Evolutionary conservation across 2,113 vertebrate genomes (phyloP).

Genomic region (Pantherophis guttatus): DNA sequence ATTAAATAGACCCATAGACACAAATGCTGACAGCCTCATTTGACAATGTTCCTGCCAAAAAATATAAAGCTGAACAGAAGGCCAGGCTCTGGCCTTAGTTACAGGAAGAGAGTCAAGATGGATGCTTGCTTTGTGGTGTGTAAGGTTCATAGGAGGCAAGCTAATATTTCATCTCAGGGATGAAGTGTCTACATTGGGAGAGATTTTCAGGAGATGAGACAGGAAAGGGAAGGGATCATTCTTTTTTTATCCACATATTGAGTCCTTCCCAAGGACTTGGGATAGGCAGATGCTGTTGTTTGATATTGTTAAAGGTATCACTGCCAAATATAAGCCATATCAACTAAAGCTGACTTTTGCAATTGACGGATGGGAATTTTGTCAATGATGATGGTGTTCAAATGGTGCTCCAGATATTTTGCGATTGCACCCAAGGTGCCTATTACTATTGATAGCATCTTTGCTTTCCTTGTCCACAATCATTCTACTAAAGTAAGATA

Average conservation of each 20-base stretch:
- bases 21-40: not conserved
- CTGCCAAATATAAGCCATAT: not conserved
- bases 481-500: too few species aligned
- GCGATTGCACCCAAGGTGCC: not conserved
- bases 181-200: not conserved
- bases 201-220: not conserved
- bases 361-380: not conserved
- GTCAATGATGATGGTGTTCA: not conserved
- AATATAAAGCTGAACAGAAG: not conserved
- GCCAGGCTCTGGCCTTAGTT: not conserved
- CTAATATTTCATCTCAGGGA: not conserved
- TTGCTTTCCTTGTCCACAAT: not conserved
- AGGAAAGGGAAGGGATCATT: not conserved
- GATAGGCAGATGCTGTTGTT: not conserved
- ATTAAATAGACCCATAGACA: not conserved
- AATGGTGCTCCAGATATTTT: not conserved
- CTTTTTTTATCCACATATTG: not conserved
- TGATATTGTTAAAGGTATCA: not conserved
- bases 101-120: too few species aligned
- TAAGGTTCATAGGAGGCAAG: not conserved
- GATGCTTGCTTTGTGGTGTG: not conserved
- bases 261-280: not conserved
- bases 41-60: not conserved
- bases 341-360: not conserved
- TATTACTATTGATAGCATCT: not conserved